Evolutionary conservation across 2,113 vertebrate species (phyloP).

Genomic region (Scomber japonicus): DNA sequence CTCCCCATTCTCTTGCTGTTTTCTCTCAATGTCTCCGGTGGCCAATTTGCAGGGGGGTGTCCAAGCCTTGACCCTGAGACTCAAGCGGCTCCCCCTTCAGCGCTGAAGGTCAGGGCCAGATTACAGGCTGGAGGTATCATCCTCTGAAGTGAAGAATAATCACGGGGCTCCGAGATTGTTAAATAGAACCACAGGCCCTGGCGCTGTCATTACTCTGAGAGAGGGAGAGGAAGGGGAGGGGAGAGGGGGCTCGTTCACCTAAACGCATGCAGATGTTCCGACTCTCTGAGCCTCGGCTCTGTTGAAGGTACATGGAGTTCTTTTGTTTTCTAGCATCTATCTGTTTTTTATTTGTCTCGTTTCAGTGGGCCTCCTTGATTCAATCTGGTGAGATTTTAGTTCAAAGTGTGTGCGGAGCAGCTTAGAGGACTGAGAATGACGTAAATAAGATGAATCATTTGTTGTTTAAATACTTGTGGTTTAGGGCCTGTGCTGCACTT

Average conservation of each 20-base stretch:
- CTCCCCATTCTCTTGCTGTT: conserved; percentile 47
- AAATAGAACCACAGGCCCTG: conserved; percentile 77
- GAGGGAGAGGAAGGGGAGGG: conserved; percentile 46
- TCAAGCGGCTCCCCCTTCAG: conserved; percentile 14
- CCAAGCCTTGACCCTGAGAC: conserved; percentile 70
- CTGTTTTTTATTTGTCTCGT: conserved; percentile 80
- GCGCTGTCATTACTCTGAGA: conserved; percentile 77
- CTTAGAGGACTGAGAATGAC: conserved; percentile 69
- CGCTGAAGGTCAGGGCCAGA: conserved; percentile 78
- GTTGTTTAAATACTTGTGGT: conserved; percentile 80
- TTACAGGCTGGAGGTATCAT: conserved; percentile 79
- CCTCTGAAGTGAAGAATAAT: conserved; percentile 81
- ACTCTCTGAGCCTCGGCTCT: conserved; percentile 58
- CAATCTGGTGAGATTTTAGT: conserved; percentile 77
- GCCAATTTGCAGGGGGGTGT: conserved; percentile 68
- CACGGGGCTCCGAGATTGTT: conserved; percentile 75
- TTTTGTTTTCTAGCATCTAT: conserved; percentile 79
- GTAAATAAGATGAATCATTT: conserved; percentile 82
- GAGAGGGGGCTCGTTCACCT: conserved; percentile 65
- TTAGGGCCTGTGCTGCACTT: conserved; percentile 73
- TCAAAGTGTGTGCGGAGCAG: conserved; percentile 73
- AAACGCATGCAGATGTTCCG: conserved; percentile 83
- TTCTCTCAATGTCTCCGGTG: conserved; percentile 64
- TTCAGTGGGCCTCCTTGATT: conserved; percentile 69
- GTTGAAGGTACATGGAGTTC: conserved; percentile 80